A percentile compares a stretch with the other conserved stretches of the same genome.
Conservation (phyloP, 2,113 vertebrate genomes). For the Callaeas wilsoni region DNA sequence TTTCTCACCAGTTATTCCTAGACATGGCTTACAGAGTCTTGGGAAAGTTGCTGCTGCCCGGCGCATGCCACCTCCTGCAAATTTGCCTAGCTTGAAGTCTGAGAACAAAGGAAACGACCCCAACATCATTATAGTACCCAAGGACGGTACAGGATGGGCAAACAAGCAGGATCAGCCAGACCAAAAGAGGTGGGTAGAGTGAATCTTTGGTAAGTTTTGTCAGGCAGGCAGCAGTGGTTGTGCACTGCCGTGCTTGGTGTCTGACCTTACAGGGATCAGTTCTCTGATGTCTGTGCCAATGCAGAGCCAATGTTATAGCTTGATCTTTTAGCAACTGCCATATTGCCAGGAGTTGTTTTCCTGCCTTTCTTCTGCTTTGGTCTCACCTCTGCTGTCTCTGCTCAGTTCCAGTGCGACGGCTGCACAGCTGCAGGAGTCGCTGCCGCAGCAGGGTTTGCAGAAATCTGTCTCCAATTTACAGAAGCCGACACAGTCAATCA, state of each 20-base stretch:
- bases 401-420: slow-evolving; percentile 91
- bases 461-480: slow-evolving; percentile 99
- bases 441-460: slow-evolving; percentile 96
- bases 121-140: slow-evolving; percentile 98
- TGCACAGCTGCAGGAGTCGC: slow-evolving; percentile 97
- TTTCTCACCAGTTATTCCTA: slow-evolving; percentile 82
- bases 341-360: not conserved
- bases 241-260: not conserved
- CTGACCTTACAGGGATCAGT: not conserved
- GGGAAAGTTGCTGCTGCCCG: slow-evolving; percentile 99
- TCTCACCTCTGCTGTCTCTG: not conserved
- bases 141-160: slow-evolving; percentile 99
- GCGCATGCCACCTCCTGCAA: slow-evolving; percentile 98
- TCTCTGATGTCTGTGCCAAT: not conserved
- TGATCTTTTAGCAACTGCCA: not conserved
- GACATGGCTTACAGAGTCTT: slow-evolving; percentile 99
- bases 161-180: slow-evolving; percentile 99
- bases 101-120: slow-evolving; percentile 99
- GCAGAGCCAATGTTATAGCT: not conserved
- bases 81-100: slow-evolving; percentile 98
- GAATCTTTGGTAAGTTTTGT: not conserved
- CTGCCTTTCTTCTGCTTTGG: not conserved
- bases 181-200: slow-evolving; percentile 89
- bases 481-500: slow-evolving; percentile 90
- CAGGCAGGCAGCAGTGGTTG: not conserved